Conservation (phyloP, 2,888 invertebrate genomes). For the Hedya salicella region DNA sequence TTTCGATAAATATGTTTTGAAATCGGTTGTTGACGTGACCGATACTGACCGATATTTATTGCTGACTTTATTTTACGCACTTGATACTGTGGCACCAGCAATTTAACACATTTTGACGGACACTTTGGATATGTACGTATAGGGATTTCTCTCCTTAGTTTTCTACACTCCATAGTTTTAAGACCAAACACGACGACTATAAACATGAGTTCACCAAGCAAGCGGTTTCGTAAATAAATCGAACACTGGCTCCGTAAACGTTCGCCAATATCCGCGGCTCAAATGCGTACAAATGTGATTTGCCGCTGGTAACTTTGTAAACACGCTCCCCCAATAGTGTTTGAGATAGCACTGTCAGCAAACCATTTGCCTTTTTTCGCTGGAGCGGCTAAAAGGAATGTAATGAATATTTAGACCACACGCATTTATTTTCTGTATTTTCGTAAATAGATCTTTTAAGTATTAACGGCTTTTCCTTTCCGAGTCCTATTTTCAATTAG, state of each 20-base stretch:
- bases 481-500: too few species aligned
- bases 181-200: too few species aligned
- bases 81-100: too few species aligned
- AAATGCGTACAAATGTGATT: constrained; percentile 26
- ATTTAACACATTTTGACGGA: too few species aligned
- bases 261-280: constrained; percentile 13
- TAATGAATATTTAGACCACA: constrained; percentile 5
- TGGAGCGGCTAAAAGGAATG: constrained; percentile 10
- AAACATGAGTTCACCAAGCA: neutral
- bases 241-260: constrained; percentile 17
- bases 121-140: too few species aligned
- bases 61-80: too few species aligned
- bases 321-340: constrained; percentile 23
- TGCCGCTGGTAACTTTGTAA: constrained; percentile 25
- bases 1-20: too few species aligned
- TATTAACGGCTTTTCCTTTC: too few species aligned
- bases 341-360: constrained; percentile 18
- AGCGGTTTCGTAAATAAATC: neutral
- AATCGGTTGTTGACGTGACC: too few species aligned
- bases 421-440: neutral
- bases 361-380: constrained; percentile 16
- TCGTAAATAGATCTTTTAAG: neutral
- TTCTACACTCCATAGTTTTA: too few species aligned
- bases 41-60: too few species aligned
- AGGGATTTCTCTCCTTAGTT: too few species aligned